Evolutionary conservation across 1,140 invertebrate species (phyloP), one percentile per base, ranked within the genome.

Genomic region (Sycophila sp.): DNA sequence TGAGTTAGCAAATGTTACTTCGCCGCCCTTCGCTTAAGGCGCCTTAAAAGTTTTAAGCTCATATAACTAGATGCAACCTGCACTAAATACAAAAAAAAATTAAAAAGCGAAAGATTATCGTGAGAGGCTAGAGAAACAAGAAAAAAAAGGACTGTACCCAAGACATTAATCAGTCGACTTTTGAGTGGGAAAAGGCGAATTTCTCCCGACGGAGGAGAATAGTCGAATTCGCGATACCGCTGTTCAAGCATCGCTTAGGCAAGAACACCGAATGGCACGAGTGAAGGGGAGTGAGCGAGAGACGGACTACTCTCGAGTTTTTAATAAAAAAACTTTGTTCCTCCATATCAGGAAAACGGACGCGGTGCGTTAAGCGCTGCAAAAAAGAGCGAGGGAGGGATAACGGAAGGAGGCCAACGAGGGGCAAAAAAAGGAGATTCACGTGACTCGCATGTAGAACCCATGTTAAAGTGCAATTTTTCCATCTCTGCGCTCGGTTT

Each of bases 301-400:
- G 32, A 64, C n/a, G 36, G 64, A 42, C 38, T 13, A 49, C 59
- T 15, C n/a, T n/a, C 17, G 36, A 67, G 64, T 45, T 45, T n/a
- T 45, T 58, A 45, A 67, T 67, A 59, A 68, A n/a, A n/a, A 59
- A 51, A 68, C 55, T 68, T 68, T 60, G 30, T 22, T 26, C 24
- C 53, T 49, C 38, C 51, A 68, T 68, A 58, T 58, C 32, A 51
- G 38, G 8, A 45, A 60, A 60, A n/a, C 58, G 26, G 45, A 28
- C 28, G n/a, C n/a, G 38, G 36, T 10, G 51, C 26, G 42, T 56
- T 53, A 26, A 56, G 38, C 34, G 19, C 28, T 42, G 34, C 40
- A 19, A 40, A 38, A 30, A 53, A 10, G n/a, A 34, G 26, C n/a
- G 32, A 42, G 17, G 8, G 19, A 51, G 17, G 13, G 45, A 4